A percentile compares a stretch with the other conserved stretches of the same genome.
Evolutionary conservation across 2,888 invertebrate species (phyloP).

Genomic region (Meliscaeva auricollis): DNA sequence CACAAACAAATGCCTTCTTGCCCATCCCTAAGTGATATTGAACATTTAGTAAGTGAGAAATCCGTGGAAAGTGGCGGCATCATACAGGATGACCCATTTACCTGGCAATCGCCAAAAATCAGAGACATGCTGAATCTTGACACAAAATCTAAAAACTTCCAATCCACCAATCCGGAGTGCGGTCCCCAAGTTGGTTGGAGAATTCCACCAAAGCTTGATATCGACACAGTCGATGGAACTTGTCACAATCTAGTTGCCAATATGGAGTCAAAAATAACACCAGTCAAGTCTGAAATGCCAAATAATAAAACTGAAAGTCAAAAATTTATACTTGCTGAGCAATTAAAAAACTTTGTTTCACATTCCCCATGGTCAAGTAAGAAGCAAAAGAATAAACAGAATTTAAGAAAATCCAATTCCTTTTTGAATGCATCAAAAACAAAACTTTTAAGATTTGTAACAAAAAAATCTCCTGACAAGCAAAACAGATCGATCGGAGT

Average conservation of each 20-base stretch:
- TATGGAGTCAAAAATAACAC: slow-evolving; percentile 81
- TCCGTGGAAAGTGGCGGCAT: slow-evolving; percentile 76
- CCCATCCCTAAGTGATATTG: slow-evolving; percentile 81
- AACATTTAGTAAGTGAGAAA: slow-evolving; percentile 76
- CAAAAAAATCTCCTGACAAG: slow-evolving; percentile 78
- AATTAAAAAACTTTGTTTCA: slow-evolving; percentile 78
- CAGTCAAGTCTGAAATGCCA: slow-evolving; percentile 79
- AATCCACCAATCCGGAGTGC: slow-evolving; percentile 77
- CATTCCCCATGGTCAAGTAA: slow-evolving; percentile 80
- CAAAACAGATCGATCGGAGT: slow-evolving; percentile 80
- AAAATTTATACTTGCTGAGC: slow-evolving; percentile 80
- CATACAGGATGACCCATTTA: slow-evolving; percentile 77
- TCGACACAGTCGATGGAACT: slow-evolving; percentile 82
- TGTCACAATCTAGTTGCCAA: slow-evolving; percentile 81
- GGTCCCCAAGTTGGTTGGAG: slow-evolving; percentile 82
- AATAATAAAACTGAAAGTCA: slow-evolving; percentile 73
- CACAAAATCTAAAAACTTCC: slow-evolving; percentile 76
- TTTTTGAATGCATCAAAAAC: slow-evolving; percentile 81
- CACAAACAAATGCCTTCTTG: slow-evolving; percentile 77
- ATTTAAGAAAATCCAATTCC: slow-evolving; percentile 65
- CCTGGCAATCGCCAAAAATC: slow-evolving; percentile 80
- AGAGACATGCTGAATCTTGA: slow-evolving; percentile 81
- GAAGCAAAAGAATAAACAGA: slow-evolving; percentile 73
- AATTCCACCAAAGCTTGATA: slow-evolving; percentile 79
- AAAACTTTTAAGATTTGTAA: slow-evolving; percentile 81